Base-by-base conservation (phyloP, 2,888 invertebrate genomes). In the Lomographa bimaculata region DNA sequence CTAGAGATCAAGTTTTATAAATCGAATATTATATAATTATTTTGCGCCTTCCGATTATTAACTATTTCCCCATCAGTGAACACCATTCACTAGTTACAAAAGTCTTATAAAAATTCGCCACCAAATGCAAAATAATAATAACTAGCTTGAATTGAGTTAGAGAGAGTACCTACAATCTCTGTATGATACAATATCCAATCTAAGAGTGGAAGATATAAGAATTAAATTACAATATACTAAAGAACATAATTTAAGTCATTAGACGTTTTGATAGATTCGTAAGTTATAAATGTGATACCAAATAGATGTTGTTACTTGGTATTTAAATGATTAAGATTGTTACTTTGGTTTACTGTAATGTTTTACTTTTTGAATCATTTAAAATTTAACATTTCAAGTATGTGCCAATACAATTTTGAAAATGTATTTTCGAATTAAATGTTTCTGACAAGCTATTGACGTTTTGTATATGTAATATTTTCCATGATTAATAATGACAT, bases 231-330 rank as follows among this genome's bases (percentile, higher is more conserved):
- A n/a, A n/a, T n/a, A n/a, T n/a, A n/a, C n/a, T n/a, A n/a, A n/a
- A n/a, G n/a, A n/a, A n/a, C n/a, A n/a, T n/a, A 14, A 14, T 3
- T 25, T 19, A 5, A 25, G 11, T 33, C 23, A 25, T 23, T 34
- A 66, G 55, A 49, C 54, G 56, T 71, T 18, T 7, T 26, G 6
- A 63, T 56, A 43, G 57, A 74, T 55, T n/a, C n/a, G n/a, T 71
- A 71, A 67, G 64, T 70, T 60, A 63, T 75, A 63, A 73, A 76
- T 79, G 77, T 77, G 79, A 76, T 78, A 79, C 57, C 65, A 69
- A 68, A 59, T 64, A 62, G 63, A 54, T 52, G 51, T 52, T 50
- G 36, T 32, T 42, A 36, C 27, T 23, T 43, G 21, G 19, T 37
- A 48, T 5, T 5, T 29, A 23, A 5, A 28, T 35, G 3, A 20